Evolutionary conservation across 1,140 invertebrate species (phyloP), one percentile per base, ranked within the genome.

Genomic region (Bilobella aurantiaca): DNA sequence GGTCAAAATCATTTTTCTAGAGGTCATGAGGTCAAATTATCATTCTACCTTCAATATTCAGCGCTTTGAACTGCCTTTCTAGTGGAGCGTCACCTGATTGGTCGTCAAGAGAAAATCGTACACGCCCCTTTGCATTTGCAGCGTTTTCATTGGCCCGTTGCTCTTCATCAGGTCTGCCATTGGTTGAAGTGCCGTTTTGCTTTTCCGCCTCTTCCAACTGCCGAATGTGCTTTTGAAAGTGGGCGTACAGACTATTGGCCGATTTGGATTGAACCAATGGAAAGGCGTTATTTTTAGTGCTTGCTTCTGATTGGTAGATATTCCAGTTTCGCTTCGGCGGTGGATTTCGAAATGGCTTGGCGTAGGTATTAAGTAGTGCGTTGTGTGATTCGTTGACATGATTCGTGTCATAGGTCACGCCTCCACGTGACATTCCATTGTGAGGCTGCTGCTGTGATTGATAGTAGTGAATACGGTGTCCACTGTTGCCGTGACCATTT

Each of bases 21-120:
- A 18, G 23, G n/a, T 12, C 21, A 23, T 23, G 47, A 57, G 31
- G 14, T 5, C 49, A 5, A 23, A 27, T 5, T 3, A 3, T 34
- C 29, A 5, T 42, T 62, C 18, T 58, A 63, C 64, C 64, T 57
- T 65, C 42, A n/a, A 69, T 58, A 49, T 63, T 63, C n/a, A 69
- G 64, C 23, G 53, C 58, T 29, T 31, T 31, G 31, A 69, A 65
- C 18, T 29, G 47, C 31, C 59, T 32, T 34, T 62, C 56, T 3
- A 58, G 14, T 2, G 61, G 37, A 30, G 60, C 42, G 2, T 32
- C 18, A 25, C 42, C 60, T 47, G 53, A 18, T 31, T 61, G n/a
- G 5, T 28, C 28, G 25, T 59, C 58, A 8, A 8, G 12, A 59
- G 28, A 3, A 29, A 14, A 12, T 3, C 49, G 49, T 3, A 53